Evolutionary conservation across 2,113 vertebrate species (phyloP), one percentile per base, ranked within the genome.

Genomic region (Nettapus auritus): DNA sequence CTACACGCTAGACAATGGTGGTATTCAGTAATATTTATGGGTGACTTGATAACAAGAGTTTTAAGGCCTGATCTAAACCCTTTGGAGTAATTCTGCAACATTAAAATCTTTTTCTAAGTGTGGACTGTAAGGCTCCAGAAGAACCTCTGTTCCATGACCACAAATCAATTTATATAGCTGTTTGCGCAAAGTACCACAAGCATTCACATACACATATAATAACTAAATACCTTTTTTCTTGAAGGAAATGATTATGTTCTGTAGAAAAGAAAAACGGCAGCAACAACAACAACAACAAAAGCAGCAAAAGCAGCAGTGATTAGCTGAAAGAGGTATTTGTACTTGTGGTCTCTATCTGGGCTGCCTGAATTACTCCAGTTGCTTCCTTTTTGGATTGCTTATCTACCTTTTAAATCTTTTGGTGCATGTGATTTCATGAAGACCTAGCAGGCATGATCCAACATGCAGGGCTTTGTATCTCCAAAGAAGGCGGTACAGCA

Each of bases 291-390:
- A 38, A 38, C 18, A 46, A 46, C 20, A 21, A 48, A 46, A 46
- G 44, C 18, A 46, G 44, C 10, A 56, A 29, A 77, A 84, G 11
- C 4, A 84, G 64, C 48, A 52, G 21, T 64, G 55, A 33, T 55
- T 52, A 87, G 82, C 33, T 59, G 26, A 59, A 71, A 68, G 38
- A 62, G 21, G 9, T 64, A 64, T n/a, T 17, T 55, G 38, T 15
- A 25, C 2, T 50, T 44, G 75, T 0, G 0, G 52, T 36, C n/a
- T 74, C 9, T 55, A 53, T 82, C 64, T 34, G 68, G 34, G 11
- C 63, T 81, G 73, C n/a, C 52, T 59, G 36, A 57, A 70, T 53
- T n/a, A 73, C n/a, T 81, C 38, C 5, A 50, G 6, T 9, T 82
- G 56, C 31, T 69, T 40, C 74, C 52, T 28, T 88, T 46, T 75